Conservation (phyloP, 2,888 invertebrate genomes). For the Drosophila antonietae region DNA sequence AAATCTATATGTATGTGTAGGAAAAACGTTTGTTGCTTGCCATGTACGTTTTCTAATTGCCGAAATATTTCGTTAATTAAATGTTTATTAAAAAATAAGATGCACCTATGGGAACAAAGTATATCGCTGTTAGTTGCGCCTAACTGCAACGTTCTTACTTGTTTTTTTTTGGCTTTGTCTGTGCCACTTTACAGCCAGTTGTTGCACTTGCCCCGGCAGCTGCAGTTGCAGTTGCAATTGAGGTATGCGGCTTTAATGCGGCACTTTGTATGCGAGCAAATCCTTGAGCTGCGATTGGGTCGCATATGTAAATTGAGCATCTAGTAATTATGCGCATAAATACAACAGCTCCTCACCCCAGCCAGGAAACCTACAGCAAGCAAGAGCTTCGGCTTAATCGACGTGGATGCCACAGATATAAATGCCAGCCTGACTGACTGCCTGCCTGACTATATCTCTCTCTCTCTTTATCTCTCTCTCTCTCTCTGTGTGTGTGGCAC, state of each 20-base stretch:
- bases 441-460: background rate
- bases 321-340: conserved; percentile 75
- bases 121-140: too few relatives aligned
- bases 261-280: conserved; percentile 64
- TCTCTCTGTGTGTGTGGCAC: conserved; percentile 29
- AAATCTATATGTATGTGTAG: too few relatives aligned
- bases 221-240: conserved; percentile 23
- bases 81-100: too few relatives aligned
- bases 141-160: too few relatives aligned
- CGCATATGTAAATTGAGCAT: conserved; percentile 69
- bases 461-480: background rate
- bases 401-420: conserved; percentile 42
- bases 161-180: conserved; percentile 34
- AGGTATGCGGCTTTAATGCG: conserved; percentile 48
- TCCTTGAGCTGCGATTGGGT: conserved; percentile 52
- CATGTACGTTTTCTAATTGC: too few relatives aligned
- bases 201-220: conserved; percentile 41
- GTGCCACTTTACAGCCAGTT: conserved; percentile 22
- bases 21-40: too few relatives aligned
- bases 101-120: too few relatives aligned
- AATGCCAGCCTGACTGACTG: conserved; percentile 10
- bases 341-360: conserved; percentile 30
- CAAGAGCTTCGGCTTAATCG: conserved; percentile 58
- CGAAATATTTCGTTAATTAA: too few relatives aligned
- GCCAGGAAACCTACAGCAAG: conserved; percentile 14